A percentile compares a stretch with the other conserved stretches of the same genome.
These are phyloP conservation scores for Prochilodus magdalenae DNA, from an alignment of 2,113 vertebrate genomes.

Conservation along the genomic window DNA sequence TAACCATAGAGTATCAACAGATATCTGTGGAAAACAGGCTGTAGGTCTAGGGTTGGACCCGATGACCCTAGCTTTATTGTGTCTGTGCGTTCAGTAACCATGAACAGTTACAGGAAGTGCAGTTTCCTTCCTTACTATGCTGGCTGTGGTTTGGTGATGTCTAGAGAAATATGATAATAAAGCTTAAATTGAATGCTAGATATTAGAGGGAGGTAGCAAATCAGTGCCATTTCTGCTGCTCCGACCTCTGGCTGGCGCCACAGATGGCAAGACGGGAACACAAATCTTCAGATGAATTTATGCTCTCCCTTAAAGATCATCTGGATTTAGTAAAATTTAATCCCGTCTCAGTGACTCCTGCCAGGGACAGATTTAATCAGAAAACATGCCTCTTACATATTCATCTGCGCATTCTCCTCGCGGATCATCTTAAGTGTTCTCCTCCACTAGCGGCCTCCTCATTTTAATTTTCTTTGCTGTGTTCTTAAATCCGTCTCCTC, in stretches of 20 bases:
- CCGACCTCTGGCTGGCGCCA: constrained; percentile 24
- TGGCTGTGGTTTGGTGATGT: constrained; percentile 33
- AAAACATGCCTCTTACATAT: constrained; percentile 57
- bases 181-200: constrained; percentile 25
- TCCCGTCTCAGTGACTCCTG: constrained; percentile 50
- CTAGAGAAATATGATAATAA: constrained; percentile 28
- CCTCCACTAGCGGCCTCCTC: constrained; percentile 22
- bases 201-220: constrained; percentile 22
- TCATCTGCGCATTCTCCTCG: constrained; percentile 46
- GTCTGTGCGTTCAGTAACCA: background rate
- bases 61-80: constrained; percentile 16
- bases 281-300: constrained; percentile 53
- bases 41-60: constrained; percentile 36
- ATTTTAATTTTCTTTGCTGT: constrained; percentile 51
- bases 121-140: constrained; percentile 42
- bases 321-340: constrained; percentile 55
- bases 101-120: constrained; percentile 34
- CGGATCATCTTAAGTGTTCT: constrained; percentile 42
- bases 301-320: constrained; percentile 57
- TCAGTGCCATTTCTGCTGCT: constrained; percentile 25
- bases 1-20: constrained; percentile 14
- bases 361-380: constrained; percentile 57
- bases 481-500: constrained; percentile 41
- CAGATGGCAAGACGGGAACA: constrained; percentile 41
- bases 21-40: constrained; percentile 44